phyloP scores from a whole-genome alignment of 2,113 vertebrate genomes.

The Phylloscopus trochiloides region DNA sequence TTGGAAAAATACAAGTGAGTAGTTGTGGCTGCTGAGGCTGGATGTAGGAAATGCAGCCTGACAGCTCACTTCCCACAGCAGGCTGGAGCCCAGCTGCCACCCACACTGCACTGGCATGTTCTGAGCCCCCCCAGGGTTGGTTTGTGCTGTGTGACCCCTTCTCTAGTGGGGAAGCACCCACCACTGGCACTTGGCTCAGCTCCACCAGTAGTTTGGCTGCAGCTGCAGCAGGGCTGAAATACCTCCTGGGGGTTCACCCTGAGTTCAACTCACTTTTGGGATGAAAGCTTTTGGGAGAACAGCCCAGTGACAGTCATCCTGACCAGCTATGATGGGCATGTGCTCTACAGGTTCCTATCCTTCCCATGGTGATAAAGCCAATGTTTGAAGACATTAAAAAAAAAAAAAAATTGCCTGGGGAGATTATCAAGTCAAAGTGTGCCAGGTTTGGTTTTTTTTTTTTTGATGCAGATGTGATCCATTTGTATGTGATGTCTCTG shows the following conservation, averaged over 20 bases:
- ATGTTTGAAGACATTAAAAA: neutral
- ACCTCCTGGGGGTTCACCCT: neutral
- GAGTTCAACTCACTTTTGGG: neutral
- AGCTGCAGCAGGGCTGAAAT: neutral
- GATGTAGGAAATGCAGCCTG: neutral
- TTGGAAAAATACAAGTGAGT: neutral
- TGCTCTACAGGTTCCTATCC: neutral
- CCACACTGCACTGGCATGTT: neutral
- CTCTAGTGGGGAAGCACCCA: rapidly evolving
- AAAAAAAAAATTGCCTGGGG: neutral
- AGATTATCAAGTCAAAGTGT: neutral
- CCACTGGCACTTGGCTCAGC: rapidly evolving
- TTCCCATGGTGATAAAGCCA: neutral
- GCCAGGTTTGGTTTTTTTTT: neutral
- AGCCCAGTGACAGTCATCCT: neutral
- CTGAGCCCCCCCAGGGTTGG: neutral
- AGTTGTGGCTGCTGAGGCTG: rapidly evolving
- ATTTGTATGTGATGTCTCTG: neutral
- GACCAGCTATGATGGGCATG: neutral
- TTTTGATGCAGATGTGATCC: neutral
- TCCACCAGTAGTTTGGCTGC: neutral
- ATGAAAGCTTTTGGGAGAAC: neutral
- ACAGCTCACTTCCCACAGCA: rapidly evolving
- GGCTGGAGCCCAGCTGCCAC: neutral
- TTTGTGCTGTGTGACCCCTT: neutral